Conservation (phyloP, 2,888 invertebrate genomes). For the Graphium colonna region DNA sequence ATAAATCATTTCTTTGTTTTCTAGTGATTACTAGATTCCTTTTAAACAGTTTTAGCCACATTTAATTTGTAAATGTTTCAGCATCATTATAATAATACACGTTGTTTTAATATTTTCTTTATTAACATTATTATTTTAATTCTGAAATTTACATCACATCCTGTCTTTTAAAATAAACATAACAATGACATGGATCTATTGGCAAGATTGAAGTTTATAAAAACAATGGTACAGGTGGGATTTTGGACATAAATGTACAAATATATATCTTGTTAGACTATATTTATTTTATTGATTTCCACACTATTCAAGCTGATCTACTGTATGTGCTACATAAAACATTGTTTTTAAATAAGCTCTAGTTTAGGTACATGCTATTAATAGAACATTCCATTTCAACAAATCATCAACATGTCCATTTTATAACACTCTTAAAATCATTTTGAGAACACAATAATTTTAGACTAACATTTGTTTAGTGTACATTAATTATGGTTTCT, state of each 20-base stretch:
- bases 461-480: not conserved
- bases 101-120: slow-evolving; percentile 17
- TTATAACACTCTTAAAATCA: slow-evolving; percentile 13
- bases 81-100: slow-evolving; percentile 7
- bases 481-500: slow-evolving; percentile 5
- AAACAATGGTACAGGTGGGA: slow-evolving; percentile 50
- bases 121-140: slow-evolving; percentile 22
- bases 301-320: slow-evolving; percentile 15
- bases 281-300: slow-evolving; percentile 11
- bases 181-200: slow-evolving; percentile 32
- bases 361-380: slow-evolving; percentile 9
- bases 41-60: too few species aligned
- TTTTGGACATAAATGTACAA: slow-evolving; percentile 48
- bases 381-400: slow-evolving; percentile 10
- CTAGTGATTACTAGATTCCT: too few species aligned
- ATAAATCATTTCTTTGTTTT: too few species aligned
- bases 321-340: slow-evolving; percentile 14
- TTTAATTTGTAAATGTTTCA: not conserved
- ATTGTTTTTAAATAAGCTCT: slow-evolving; percentile 15
- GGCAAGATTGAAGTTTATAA: slow-evolving; percentile 48
- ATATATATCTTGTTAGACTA: slow-evolving; percentile 30
- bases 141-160: slow-evolving; percentile 22
- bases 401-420: slow-evolving; percentile 6
- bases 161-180: slow-evolving; percentile 20
- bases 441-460: not conserved